These are phyloP conservation scores for Hestina assimilis DNA, from an alignment of 1,140 invertebrate species.

Conservation along the genomic window DNA sequence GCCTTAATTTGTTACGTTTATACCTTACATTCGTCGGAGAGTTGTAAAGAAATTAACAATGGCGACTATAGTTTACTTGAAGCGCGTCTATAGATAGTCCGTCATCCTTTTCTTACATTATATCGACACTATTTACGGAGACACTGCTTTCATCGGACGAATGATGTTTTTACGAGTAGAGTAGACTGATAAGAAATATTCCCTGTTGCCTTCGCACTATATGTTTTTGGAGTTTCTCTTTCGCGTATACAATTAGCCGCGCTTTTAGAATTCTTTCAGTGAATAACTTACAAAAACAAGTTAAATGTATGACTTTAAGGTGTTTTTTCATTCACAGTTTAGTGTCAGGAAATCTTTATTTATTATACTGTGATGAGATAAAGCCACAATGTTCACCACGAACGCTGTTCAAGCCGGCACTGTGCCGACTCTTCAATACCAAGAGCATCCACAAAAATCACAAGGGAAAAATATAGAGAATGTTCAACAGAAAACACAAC, in stretches of 20 bases:
- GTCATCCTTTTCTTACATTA: conserved; percentile 78
- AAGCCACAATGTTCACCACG: conserved; percentile 68
- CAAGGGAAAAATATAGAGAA: conserved; percentile 77
- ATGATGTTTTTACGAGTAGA: conserved; percentile 72
- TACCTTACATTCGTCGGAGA: conserved; percentile 16
- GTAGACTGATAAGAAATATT: conserved; percentile 76
- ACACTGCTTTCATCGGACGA: conserved; percentile 68
- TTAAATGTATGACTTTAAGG: conserved; percentile 2
- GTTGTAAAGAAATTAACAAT: conserved; percentile 46
- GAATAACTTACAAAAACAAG: not conserved
- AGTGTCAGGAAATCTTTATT: conserved; percentile 6
- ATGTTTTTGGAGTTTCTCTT: conserved; percentile 72
- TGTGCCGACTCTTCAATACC: conserved; percentile 74
- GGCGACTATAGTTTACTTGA: conserved; percentile 72
- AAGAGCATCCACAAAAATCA: conserved; percentile 74
- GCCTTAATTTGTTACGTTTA: not conserved
- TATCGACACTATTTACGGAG: conserved; percentile 70
- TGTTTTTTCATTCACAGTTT: conserved; percentile 14
- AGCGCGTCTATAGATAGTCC: conserved; percentile 73
- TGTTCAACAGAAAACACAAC: conserved; percentile 73
- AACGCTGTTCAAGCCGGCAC: conserved; percentile 73
- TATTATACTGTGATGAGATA: conserved; percentile 22
- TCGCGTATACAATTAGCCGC: conserved; percentile 64
- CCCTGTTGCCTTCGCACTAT: conserved; percentile 76
- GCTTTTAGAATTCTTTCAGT: conserved; percentile 46